phyloP scores from a whole-genome alignment of 53 echinoderm and acorn worm species.

The Zoroaster sp. region DNA sequence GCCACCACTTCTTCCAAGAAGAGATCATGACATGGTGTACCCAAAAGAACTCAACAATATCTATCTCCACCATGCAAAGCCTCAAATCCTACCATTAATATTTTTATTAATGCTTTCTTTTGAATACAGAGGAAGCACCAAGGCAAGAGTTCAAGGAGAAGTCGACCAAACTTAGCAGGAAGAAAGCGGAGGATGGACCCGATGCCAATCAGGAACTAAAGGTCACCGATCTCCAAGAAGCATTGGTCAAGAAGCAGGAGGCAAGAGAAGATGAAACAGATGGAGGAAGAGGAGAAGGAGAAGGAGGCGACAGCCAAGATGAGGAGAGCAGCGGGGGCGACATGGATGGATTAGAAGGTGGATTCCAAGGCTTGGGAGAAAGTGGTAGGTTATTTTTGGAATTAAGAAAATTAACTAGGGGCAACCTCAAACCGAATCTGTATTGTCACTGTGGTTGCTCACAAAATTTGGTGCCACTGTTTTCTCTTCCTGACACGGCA shows the following conservation, averaged over 20 bases:
- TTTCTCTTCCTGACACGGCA: too few relatives aligned
- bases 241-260: constrained; percentile 60
- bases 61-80: too few relatives aligned
- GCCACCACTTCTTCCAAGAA: too few relatives aligned
- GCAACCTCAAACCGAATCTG: neutral
- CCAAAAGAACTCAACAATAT: too few relatives aligned
- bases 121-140: constrained; percentile 65
- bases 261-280: constrained; percentile 29
- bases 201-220: constrained; percentile 60
- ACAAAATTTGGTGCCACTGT: neutral
- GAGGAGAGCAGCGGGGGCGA: constrained; percentile 2
- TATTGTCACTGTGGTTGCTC: too few relatives aligned
- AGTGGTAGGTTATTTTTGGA: neutral
- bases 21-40: too few relatives aligned
- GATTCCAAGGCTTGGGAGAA: constrained; percentile 17
- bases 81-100: neutral
- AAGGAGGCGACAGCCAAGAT: constrained; percentile 23
- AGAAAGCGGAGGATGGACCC: constrained; percentile 70
- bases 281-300: constrained; percentile 28
- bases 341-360: neutral
- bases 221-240: constrained; percentile 75
- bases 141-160: constrained; percentile 69
- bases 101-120: neutral
- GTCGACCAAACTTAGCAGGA: constrained; percentile 60
- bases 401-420: neutral